Evolutionary conservation across 1,140 invertebrate genomes (phyloP).

Genomic region (Neocloeon triangulifer): DNA sequence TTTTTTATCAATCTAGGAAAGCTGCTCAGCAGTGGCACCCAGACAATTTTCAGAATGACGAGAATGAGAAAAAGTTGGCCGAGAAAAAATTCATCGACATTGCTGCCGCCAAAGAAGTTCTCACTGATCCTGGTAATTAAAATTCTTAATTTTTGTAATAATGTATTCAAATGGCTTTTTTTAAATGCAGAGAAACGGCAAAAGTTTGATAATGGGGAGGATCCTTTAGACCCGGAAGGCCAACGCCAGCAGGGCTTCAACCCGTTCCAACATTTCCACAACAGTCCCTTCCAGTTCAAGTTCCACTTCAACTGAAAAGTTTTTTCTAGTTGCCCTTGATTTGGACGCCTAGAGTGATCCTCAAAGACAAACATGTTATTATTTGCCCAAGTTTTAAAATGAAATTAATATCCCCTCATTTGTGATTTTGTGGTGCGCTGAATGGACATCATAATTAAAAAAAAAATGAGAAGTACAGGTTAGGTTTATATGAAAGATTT

Average conservation of each 20-base stretch:
- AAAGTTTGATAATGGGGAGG: constrained; percentile 85
- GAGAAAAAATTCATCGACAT: constrained; percentile 99
- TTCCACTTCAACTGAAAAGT: constrained; percentile 78
- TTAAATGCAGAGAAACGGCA: constrained; percentile 73
- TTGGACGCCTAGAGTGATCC: too few relatives aligned
- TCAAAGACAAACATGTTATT: too few relatives aligned
- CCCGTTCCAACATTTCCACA: constrained; percentile 57
- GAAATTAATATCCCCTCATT: too few relatives aligned
- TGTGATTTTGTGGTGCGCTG: too few relatives aligned
- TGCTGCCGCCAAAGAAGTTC: constrained; percentile 93
- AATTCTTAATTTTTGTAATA: not conserved
- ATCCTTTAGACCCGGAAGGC: constrained; percentile 90
- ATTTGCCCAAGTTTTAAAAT: too few relatives aligned
- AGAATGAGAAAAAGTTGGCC: constrained; percentile 87
- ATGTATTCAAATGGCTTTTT: constrained; percentile 10
- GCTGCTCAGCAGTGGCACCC: constrained; percentile 98
- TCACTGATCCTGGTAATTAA: constrained; percentile 38
- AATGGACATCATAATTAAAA: too few relatives aligned
- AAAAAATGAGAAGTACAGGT: too few relatives aligned
- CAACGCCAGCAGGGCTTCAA: constrained; percentile 42
- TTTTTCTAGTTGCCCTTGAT: too few relatives aligned
- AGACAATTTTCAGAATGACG: constrained; percentile 78
- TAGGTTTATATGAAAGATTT: too few relatives aligned
- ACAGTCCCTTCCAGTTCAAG: constrained; percentile 82
- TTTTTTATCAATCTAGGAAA: constrained; percentile 32